phyloP scores from a whole-genome alignment of 2,888 invertebrate genomes.

The Ellobium chinense region DNA sequence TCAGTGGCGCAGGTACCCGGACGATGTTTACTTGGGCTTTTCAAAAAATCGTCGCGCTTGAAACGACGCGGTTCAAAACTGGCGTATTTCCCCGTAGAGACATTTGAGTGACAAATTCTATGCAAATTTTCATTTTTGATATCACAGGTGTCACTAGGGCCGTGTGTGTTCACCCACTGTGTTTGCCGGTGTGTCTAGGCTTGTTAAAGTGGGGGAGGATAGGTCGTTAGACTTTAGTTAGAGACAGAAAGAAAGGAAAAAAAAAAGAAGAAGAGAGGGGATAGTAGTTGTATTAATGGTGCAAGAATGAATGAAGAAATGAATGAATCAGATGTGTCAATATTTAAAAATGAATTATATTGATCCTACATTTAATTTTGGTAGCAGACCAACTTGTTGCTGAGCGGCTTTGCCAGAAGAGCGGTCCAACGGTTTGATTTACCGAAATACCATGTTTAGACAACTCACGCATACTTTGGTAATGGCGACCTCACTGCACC shows the following conservation, averaged over 20 bases:
- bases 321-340: no score
- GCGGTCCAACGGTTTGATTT: no score
- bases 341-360: no score
- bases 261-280: not conserved
- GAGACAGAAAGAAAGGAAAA: constrained; percentile 5
- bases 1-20: not conserved
- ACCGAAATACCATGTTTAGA: no score
- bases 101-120: not conserved
- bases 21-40: not conserved
- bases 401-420: no score
- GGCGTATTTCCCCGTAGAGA: not conserved
- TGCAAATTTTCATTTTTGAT: not conserved
- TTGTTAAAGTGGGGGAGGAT: not conserved
- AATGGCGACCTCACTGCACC: no score
- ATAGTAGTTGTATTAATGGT: no score
- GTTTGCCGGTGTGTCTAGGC: not conserved
- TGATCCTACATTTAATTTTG: no score
- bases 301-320: no score
- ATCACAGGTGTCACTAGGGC: not conserved
- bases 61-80: not conserved
- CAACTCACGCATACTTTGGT: no score
- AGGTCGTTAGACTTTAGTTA: not conserved
- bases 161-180: not conserved
- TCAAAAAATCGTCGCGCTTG: not conserved
- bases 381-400: no score